phyloP scores from a whole-genome alignment of 2,888 invertebrate genomes.

The Drosophila niveifrons region DNA sequence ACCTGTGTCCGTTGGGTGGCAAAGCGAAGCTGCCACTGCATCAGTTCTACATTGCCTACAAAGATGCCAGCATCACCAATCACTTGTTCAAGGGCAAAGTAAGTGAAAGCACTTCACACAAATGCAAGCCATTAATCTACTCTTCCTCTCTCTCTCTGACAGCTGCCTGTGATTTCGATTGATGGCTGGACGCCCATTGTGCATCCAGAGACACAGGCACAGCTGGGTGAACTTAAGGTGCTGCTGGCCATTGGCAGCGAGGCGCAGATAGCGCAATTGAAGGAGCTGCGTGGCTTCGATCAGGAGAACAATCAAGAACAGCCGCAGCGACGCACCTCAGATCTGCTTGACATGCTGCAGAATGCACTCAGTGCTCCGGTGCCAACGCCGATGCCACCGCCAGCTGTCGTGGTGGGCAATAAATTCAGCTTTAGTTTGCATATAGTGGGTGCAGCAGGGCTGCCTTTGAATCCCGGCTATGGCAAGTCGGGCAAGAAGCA shows the following conservation, averaged over 20 bases:
- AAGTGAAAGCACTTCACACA: conserved; percentile 24
- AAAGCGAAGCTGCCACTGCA: conserved; percentile 87
- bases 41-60: conserved; percentile 88
- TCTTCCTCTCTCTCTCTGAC: background rate
- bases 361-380: conserved; percentile 54
- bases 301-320: conserved; percentile 51
- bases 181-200: conserved; percentile 87
- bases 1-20: conserved; percentile 86
- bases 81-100: conserved; percentile 87
- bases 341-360: conserved; percentile 80
- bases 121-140: background rate
- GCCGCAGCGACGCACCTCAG: conserved; percentile 63
- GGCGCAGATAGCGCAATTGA: conserved; percentile 87
- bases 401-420: conserved; percentile 12
- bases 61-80: conserved; percentile 86
- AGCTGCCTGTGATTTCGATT: conserved; percentile 88
- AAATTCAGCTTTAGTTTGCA: conserved; percentile 86
- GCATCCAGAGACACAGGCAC: conserved; percentile 83
- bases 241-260: conserved; percentile 88
- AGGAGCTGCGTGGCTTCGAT: conserved; percentile 83
- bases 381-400: conserved; percentile 12
- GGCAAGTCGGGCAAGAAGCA: conserved; percentile 70
- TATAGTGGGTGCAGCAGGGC: conserved; percentile 87
- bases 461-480: conserved; percentile 85
- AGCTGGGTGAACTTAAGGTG: conserved; percentile 87